A percentile compares a stretch with the other conserved stretches of the same genome.
Conservation (phyloP, 2,888 invertebrate species). For the Acanthopleura granulata region DNA sequence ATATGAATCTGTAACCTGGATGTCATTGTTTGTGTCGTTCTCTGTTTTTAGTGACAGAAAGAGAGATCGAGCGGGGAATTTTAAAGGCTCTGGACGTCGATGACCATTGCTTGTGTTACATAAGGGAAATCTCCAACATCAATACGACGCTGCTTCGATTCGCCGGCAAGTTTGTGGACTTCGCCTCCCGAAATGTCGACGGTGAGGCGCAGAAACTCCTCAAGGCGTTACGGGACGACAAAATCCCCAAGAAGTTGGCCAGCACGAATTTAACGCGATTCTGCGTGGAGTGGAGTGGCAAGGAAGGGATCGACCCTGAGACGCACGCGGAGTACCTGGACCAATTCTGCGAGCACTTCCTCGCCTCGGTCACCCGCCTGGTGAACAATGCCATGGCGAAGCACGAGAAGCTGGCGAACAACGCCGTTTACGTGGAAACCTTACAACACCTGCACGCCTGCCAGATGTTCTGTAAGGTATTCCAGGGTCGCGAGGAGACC, state of each 20-base stretch:
- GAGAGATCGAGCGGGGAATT: conserved; percentile 96
- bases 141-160: conserved; percentile 87
- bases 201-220: conserved; percentile 91
- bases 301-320: conserved; percentile 87
- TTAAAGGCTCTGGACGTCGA: conserved; percentile 93
- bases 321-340: conserved; percentile 91
- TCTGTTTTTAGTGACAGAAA: conserved; percentile 85
- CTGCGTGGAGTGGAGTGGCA: conserved; percentile 96
- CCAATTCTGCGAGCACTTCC: conserved; percentile 89
- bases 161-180: conserved; percentile 95
- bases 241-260: conserved; percentile 77
- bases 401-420: conserved; percentile 87
- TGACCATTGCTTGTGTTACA: conserved; percentile 94
- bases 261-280: conserved; percentile 54
- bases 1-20: no score
- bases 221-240: conserved; percentile 88
- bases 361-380: conserved; percentile 81
- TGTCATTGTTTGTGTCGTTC: no score
- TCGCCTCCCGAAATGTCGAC: conserved; percentile 82
- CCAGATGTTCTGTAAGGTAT: conserved; percentile 87
- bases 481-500: conserved; percentile 92
- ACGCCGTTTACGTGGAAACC: conserved; percentile 59
- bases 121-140: conserved; percentile 95
- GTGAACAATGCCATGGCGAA: conserved; percentile 96
- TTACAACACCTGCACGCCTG: conserved; percentile 91